phyloP scores from a whole-genome alignment of 2,113 vertebrate species.

The Lipophrys pholis region DNA sequence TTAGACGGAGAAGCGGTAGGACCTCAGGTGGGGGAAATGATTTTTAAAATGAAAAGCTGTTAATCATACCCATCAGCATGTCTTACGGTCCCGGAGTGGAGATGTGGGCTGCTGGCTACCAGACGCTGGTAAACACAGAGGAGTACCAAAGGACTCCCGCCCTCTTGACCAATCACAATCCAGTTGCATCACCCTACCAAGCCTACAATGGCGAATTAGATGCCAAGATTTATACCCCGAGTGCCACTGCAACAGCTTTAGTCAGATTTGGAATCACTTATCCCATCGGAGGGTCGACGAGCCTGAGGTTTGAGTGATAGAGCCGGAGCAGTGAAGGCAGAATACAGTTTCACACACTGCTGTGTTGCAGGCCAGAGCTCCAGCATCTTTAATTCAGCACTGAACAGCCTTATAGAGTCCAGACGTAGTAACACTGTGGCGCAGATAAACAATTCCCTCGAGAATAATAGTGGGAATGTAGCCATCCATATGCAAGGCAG shows the following conservation, averaged over 20 bases:
- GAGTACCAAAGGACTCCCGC: constrained; percentile 51
- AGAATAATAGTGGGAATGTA: constrained; percentile 42
- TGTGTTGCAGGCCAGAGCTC: constrained; percentile 35
- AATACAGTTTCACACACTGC: constrained; percentile 65
- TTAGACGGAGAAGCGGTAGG: constrained; percentile 30
- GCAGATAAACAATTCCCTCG: constrained; percentile 60
- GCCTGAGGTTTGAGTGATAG: constrained; percentile 69
- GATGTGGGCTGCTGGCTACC: constrained; percentile 30
- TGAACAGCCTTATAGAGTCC: constrained; percentile 42
- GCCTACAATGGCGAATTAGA: constrained; percentile 70
- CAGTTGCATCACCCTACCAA: constrained; percentile 48
- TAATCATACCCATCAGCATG: constrained; percentile 46
- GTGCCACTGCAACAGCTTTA: constrained; percentile 69
- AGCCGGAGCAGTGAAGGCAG: constrained; percentile 40
- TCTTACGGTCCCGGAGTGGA: constrained; percentile 32
- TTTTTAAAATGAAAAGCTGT: constrained; percentile 54
- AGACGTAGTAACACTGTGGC: constrained; percentile 44
- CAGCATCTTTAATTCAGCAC: constrained; percentile 63
- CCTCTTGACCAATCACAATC: constrained; percentile 52
- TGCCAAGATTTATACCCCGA: constrained; percentile 68
- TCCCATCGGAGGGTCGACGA: constrained; percentile 70
- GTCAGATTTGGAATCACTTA: constrained; percentile 77
- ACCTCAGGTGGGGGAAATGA: constrained; percentile 32
- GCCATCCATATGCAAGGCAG: constrained; percentile 5
- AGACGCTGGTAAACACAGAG: constrained; percentile 46